Conservation (phyloP, 2,888 invertebrate genomes). For the Ophion ellenae region DNA sequence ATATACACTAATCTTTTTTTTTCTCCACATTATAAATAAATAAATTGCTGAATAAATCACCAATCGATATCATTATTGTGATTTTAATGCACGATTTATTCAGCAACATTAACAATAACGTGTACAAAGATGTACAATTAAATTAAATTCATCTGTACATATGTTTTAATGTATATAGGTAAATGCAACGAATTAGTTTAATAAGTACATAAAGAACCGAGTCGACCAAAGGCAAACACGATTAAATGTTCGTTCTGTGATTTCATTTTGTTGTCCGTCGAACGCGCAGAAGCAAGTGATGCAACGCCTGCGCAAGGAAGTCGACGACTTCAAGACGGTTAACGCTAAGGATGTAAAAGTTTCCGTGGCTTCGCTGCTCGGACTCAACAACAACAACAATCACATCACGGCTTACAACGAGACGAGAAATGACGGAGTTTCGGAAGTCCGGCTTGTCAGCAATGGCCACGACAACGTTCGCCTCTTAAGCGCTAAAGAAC, state of each 20-base stretch:
- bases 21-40: too few relatives aligned
- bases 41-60: too few relatives aligned
- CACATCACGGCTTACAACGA: conserved; percentile 65
- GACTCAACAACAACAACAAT: conserved; percentile 79
- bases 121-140: too few relatives aligned
- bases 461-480: conserved; percentile 69
- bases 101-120: too few relatives aligned
- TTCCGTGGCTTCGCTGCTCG: conserved; percentile 77
- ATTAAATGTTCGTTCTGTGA: conserved; percentile 63
- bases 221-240: conserved; percentile 61
- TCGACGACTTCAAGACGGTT: conserved; percentile 85
- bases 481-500: conserved; percentile 74
- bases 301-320: conserved; percentile 85
- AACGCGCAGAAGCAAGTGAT: conserved; percentile 85
- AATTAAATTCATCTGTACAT: background rate
- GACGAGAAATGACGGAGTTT: conserved; percentile 58
- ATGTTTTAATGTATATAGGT: background rate
- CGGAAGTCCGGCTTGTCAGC: conserved; percentile 66
- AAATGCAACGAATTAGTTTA: conserved; percentile 14
- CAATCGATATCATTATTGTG: too few relatives aligned
- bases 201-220: background rate
- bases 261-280: conserved; percentile 50
- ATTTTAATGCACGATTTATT: too few relatives aligned
- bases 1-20: too few relatives aligned
- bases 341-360: conserved; percentile 78